Evolutionary conservation across 2,888 invertebrate genomes (phyloP).

Genomic region (Onchidella celtica): DNA sequence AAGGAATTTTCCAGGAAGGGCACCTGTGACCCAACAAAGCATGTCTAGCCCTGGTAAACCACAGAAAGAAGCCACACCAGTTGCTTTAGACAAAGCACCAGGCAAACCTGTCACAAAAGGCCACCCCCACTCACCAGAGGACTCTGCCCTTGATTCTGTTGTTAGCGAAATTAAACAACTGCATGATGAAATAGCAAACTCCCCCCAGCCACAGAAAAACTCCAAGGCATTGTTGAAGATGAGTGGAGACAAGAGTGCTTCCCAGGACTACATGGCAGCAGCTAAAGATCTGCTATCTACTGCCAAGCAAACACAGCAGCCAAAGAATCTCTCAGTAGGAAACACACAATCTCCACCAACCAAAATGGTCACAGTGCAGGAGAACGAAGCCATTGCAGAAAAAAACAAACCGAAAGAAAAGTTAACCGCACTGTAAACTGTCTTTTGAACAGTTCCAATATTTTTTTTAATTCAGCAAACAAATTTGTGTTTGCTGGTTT

Average conservation of each 20-base stretch:
- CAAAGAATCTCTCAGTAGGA: no score
- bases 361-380: no score
- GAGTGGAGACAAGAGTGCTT: not conserved
- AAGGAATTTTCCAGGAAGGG: not conserved
- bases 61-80: not conserved
- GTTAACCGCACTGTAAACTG: no score
- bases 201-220: not conserved
- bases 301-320: no score
- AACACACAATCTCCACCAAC: no score
- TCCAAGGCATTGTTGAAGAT: not conserved
- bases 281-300: not conserved
- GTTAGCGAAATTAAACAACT: not conserved
- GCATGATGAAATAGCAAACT: not conserved
- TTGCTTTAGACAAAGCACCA: not conserved
- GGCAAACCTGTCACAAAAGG: not conserved
- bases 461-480: no score
- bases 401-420: no score
- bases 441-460: no score
- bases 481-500: no score
- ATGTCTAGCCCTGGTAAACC: not conserved
- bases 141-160: not conserved
- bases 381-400: no score
- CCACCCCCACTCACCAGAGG: not conserved
- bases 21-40: not conserved
- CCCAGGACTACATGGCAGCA: not conserved